phyloP scores from a whole-genome alignment of 2,888 invertebrate genomes.

The Paralinhomoeus sp. region DNA sequence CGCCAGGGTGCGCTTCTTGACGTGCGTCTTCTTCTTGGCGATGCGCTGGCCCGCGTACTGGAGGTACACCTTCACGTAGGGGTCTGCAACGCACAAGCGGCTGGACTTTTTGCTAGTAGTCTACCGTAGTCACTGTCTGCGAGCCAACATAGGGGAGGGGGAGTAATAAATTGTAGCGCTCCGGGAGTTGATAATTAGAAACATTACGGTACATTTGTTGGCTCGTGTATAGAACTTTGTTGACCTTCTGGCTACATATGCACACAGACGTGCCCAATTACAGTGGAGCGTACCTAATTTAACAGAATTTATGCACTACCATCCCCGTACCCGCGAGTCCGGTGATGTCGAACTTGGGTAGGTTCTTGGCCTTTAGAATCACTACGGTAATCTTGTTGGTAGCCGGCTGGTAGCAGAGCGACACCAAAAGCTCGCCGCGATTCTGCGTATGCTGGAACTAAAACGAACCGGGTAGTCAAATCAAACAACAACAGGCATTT shows the following conservation, averaged over 20 bases:
- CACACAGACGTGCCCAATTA: no score
- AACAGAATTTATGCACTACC: no score
- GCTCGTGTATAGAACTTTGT: no score
- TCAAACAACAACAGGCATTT: neutral
- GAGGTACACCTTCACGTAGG: constrained; percentile 87
- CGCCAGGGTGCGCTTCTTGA: constrained; percentile 85
- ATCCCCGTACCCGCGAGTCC: constrained; percentile 14
- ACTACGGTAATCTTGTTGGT: constrained; percentile 84
- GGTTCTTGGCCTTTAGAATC: constrained; percentile 78
- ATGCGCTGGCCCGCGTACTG: constrained; percentile 89
- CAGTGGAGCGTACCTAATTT: no score
- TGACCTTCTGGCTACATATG: no score
- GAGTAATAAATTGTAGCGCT: no score
- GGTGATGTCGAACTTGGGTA: constrained; percentile 70
- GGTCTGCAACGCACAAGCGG: constrained; percentile 43
- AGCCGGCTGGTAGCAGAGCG: constrained; percentile 91
- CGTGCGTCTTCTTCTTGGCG: constrained; percentile 95
- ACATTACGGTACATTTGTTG: no score
- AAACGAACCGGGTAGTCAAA: no score
- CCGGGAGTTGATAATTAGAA: no score
- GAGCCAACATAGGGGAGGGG: neutral
- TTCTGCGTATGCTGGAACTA: constrained; percentile 57
- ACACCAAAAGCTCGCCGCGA: constrained; percentile 76
- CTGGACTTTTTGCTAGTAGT: neutral
- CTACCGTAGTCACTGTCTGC: neutral